Conservation (phyloP, 2,113 vertebrate species). For the Notarius lentiginosus region DNA sequence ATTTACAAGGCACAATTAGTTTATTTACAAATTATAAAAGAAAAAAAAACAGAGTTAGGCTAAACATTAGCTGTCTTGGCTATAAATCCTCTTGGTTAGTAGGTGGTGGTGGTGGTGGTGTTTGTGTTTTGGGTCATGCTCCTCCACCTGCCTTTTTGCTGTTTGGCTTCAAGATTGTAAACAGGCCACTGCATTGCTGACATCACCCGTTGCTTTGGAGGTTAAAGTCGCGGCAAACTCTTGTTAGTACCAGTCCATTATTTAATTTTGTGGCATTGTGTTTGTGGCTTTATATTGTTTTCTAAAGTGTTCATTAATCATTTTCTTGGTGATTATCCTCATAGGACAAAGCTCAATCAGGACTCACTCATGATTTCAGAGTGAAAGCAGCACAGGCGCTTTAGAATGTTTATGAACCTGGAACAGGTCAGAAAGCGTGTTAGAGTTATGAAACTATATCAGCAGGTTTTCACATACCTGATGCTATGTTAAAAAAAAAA, state of each 20-base stretch:
- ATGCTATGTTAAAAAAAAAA: constrained; percentile 24
- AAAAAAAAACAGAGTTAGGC: constrained; percentile 68
- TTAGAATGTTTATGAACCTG: constrained; percentile 96
- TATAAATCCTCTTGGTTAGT: constrained; percentile 81
- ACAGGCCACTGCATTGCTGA: constrained; percentile 71
- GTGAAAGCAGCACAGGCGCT: constrained; percentile 94
- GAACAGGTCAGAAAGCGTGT: constrained; percentile 91
- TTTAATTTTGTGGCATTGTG: constrained; percentile 21
- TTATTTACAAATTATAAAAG: constrained; percentile 81
- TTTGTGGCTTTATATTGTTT: constrained; percentile 65
- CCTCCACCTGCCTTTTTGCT: constrained; percentile 69
- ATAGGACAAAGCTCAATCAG: constrained; percentile 85
- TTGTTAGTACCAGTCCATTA: constrained; percentile 86
- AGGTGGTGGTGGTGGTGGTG: constrained; percentile 62
- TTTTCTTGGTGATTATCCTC: constrained; percentile 85
- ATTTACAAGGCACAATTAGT: constrained; percentile 92
- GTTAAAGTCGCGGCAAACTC: constrained; percentile 73
- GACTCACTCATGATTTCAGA: constrained; percentile 90
- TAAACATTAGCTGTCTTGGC: constrained; percentile 69
- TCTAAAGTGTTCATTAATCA: constrained; percentile 83
- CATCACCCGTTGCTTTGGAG: constrained; percentile 72
- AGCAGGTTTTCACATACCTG: constrained; percentile 14
- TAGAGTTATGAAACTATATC: constrained; percentile 66
- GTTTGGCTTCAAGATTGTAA: constrained; percentile 76
- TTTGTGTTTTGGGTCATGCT: constrained; percentile 67